phyloP scores from a whole-genome alignment of 2,113 vertebrate species.

The Bostrychus sinensis region DNA sequence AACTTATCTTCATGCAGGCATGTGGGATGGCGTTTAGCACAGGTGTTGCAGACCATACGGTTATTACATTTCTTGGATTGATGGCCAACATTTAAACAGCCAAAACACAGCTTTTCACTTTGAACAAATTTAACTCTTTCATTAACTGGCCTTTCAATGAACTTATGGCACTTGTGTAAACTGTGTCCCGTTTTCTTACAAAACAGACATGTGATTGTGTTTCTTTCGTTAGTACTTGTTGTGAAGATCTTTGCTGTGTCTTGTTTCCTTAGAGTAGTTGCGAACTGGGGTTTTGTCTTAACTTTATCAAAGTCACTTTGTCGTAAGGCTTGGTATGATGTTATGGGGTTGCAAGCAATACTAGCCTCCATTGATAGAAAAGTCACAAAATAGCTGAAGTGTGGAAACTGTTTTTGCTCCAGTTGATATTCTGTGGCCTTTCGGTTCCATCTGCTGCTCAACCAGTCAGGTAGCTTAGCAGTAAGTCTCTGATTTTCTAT shows the following conservation, averaged over 20 bases:
- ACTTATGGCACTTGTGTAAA: slow-evolving; percentile 14
- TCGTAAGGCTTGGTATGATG: slow-evolving; percentile 33
- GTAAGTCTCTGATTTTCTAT: slow-evolving; percentile 38
- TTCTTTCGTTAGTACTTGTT: slow-evolving; percentile 11
- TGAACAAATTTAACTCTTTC: slow-evolving; percentile 26
- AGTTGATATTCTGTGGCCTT: slow-evolving; percentile 24
- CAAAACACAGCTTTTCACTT: slow-evolving; percentile 27
- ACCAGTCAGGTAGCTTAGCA: slow-evolving; percentile 26
- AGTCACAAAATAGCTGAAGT: slow-evolving; percentile 38
- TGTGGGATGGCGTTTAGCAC: background rate
- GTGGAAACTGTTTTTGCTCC: slow-evolving; percentile 28
- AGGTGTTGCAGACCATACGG: slow-evolving; percentile 10
- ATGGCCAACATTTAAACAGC: slow-evolving; percentile 25
- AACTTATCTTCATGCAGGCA: slow-evolving; percentile 26
- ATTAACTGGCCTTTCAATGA: slow-evolving; percentile 9
- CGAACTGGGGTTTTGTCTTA: background rate
- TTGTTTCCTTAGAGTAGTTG: background rate
- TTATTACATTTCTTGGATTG: slow-evolving; percentile 31
- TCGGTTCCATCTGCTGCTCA: slow-evolving; percentile 21
- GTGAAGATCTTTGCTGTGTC: slow-evolving; percentile 10
- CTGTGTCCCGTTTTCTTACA: slow-evolving; percentile 29
- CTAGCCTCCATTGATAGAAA: slow-evolving; percentile 39
- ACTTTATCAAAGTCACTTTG: slow-evolving; percentile 7
- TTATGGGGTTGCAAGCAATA: slow-evolving; percentile 38
- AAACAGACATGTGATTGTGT: slow-evolving; percentile 1